A percentile compares a stretch with the other conserved stretches of the same genome.
These are phyloP conservation scores for Rynchops niger DNA, from an alignment of 2,113 vertebrate genomes.

Conservation along the genomic window DNA sequence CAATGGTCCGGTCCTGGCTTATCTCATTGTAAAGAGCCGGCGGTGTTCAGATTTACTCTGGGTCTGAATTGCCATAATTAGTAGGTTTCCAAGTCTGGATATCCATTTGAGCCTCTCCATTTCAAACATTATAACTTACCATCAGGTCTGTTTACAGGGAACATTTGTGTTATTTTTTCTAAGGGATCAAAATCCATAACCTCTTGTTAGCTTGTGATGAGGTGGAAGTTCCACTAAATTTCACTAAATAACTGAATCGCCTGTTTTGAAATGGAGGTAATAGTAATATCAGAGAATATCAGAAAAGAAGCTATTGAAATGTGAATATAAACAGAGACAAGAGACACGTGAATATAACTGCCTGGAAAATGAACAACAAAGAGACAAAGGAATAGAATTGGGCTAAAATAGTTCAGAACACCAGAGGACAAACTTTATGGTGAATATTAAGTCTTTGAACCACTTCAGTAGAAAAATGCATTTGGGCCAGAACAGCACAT, in stretches of 20 bases:
- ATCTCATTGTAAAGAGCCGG: not conserved
- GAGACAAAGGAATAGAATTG: not conserved
- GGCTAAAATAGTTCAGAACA: not conserved
- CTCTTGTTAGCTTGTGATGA: not conserved
- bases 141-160: not conserved
- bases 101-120: not conserved
- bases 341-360: not conserved
- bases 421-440: not conserved
- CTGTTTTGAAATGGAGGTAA: not conserved
- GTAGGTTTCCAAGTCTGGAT: not conserved
- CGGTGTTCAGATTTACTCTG: not conserved
- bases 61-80: not conserved
- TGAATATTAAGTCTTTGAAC: not conserved
- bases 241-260: not conserved
- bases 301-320: not conserved
- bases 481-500: not conserved
- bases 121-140: not conserved
- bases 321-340: not conserved
- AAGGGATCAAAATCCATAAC: not conserved
- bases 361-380: not conserved
- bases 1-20: not conserved
- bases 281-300: not conserved
- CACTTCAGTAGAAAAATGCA: not conserved
- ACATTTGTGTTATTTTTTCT: not conserved
- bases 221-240: not conserved